Evolutionary conservation across 2,797 vertebrate species (phyloP).

Genomic region (Anableps anableps): DNA sequence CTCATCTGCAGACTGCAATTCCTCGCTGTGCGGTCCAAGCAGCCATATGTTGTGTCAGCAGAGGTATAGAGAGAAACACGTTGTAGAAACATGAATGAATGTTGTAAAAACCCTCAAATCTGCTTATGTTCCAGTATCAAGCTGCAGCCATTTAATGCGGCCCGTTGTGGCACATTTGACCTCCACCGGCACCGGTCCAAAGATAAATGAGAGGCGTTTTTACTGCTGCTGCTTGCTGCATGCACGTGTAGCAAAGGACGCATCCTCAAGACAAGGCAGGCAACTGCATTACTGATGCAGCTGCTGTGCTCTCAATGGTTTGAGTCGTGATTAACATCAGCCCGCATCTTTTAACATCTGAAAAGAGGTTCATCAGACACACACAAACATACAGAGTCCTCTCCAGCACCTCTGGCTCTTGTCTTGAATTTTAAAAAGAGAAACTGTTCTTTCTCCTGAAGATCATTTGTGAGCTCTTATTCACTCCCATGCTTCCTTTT

Average conservation of each 20-base stretch:
- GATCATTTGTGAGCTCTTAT: slow-evolving; percentile 6
- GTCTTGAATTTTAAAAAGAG: slow-evolving; percentile 50
- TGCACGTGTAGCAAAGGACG: background rate
- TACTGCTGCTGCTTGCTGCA: slow-evolving; percentile 7
- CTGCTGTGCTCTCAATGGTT: slow-evolving; percentile 13
- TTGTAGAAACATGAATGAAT: slow-evolving; percentile 30
- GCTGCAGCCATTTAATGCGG: slow-evolving; percentile 14
- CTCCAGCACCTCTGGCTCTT: slow-evolving; percentile 15
- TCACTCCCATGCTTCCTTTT: background rate
- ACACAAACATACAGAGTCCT: slow-evolving; percentile 1
- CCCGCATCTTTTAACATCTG: slow-evolving; percentile 21
- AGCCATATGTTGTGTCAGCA: slow-evolving; percentile 29
- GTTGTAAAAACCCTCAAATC: slow-evolving; percentile 21
- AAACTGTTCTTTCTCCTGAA: slow-evolving; percentile 34
- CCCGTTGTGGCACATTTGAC: slow-evolving; percentile 28
- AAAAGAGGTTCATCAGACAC: slow-evolving; percentile 18
- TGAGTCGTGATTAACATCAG: slow-evolving; percentile 32
- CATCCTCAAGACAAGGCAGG: slow-evolving; percentile 3
- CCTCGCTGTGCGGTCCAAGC: slow-evolving; percentile 3
- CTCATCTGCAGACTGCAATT: background rate
- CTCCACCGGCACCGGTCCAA: slow-evolving; percentile 33
- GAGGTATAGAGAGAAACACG: background rate
- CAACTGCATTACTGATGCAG: slow-evolving; percentile 24
- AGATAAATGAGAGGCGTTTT: slow-evolving; percentile 31
- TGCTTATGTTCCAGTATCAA: background rate